A percentile compares a stretch with the other conserved stretches of the same genome.
Evolutionary conservation across 2,113 vertebrate species (phyloP).

Genomic region (Rhinopomastus cyanomelas): DNA sequence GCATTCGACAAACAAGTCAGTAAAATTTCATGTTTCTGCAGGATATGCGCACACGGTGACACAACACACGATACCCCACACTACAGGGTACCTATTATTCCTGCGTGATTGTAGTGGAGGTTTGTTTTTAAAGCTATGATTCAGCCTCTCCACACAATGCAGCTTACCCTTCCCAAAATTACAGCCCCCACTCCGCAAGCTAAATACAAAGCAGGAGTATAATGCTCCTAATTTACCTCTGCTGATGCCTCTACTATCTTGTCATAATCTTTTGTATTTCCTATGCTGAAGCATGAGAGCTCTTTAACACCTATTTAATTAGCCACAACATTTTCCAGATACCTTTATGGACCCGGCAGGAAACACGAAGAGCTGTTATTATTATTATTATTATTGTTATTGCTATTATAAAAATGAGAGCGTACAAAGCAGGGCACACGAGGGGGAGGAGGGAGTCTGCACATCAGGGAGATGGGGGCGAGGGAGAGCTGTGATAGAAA

Average conservation of each 20-base stretch:
- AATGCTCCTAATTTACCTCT: constrained; percentile 10
- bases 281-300: constrained; percentile 22
- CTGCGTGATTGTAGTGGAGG: constrained; percentile 27
- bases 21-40: background rate
- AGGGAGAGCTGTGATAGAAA: background rate
- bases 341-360: background rate
- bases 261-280: constrained; percentile 55
- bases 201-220: constrained; percentile 34
- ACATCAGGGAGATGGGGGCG: background rate
- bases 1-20: constrained; percentile 6
- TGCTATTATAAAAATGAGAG: constrained; percentile 4
- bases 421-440: background rate
- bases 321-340: constrained; percentile 19
- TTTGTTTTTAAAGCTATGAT: constrained; percentile 56
- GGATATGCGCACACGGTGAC: background rate
- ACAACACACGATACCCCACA: constrained; percentile 2
- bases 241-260: constrained; percentile 37
- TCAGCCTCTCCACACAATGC: constrained; percentile 30
- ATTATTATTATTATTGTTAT: constrained; percentile 19
- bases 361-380: constrained; percentile 18
- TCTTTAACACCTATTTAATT: constrained; percentile 42
- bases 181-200: constrained; percentile 37
- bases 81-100: constrained; percentile 37
- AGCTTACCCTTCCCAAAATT: constrained; percentile 23
- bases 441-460: background rate